Evolutionary conservation across 2,113 vertebrate species (phyloP).

Genomic region (Ginglymostoma cirratum): DNA sequence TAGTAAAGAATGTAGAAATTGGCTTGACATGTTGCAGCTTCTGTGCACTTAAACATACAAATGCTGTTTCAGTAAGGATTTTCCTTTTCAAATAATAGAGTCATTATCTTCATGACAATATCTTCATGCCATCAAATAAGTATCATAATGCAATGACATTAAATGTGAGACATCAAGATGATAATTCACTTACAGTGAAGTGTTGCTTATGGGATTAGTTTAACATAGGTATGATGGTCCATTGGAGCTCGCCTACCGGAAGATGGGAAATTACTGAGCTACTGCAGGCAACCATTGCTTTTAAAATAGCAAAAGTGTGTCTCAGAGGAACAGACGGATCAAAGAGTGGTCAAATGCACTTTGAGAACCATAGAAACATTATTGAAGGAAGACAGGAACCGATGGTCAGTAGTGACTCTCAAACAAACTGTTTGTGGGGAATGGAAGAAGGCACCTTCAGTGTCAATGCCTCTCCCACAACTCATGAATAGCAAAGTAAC

Average conservation of each 20-base stretch:
- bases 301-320: not conserved
- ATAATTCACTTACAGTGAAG: not conserved
- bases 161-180: not conserved
- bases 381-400: not conserved
- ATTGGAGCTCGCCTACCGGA: not conserved
- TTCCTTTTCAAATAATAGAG: not conserved
- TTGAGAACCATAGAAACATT: not conserved
- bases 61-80: not conserved
- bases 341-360: not conserved
- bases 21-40: not conserved
- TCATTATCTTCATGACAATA: not conserved
- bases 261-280: not conserved
- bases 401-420: not conserved
- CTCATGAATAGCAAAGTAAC: not conserved
- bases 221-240: not conserved
- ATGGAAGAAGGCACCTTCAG: not conserved
- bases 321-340: not conserved
- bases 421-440: not conserved
- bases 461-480: not conserved
- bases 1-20: slow-evolving; percentile 13
- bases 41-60: not conserved
- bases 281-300: not conserved
- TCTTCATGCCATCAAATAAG: not conserved
- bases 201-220: not conserved
- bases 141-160: not conserved